Conservation (phyloP, 2,797 vertebrate species). For the Parambassis ranga region DNA sequence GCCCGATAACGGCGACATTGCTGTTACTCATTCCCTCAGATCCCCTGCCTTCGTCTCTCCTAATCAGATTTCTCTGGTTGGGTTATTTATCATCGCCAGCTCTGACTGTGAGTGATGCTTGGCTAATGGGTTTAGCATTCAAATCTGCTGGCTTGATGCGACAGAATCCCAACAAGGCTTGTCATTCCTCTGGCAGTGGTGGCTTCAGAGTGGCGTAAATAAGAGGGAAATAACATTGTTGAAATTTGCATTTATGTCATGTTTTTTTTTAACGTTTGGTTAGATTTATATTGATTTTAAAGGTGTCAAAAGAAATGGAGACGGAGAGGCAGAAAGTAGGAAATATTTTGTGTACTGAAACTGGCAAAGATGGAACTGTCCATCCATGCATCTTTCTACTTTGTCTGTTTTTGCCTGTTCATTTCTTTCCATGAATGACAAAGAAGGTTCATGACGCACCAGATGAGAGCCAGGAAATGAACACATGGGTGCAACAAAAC, state of each 20-base stretch:
- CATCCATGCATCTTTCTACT: not conserved
- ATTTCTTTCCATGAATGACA: conserved; percentile 7
- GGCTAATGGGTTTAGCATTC: conserved; percentile 82
- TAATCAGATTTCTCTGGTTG: conserved; percentile 81
- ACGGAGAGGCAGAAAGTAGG: not conserved
- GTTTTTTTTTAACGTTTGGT: conserved; percentile 56
- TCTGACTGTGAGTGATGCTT: conserved; percentile 81
- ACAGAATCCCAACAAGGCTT: conserved; percentile 77
- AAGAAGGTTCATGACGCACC: conserved; percentile 28
- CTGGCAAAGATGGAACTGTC: conserved; percentile 4
- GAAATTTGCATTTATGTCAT: conserved; percentile 68
- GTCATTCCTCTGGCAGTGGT: conserved; percentile 67
- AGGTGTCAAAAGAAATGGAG: conserved; percentile 44
- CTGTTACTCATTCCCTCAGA: conserved; percentile 78
- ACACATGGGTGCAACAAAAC: conserved; percentile 23
- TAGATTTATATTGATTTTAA: conserved; percentile 68
- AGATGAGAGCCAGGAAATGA: conserved; percentile 12
- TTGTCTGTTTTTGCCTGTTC: not conserved
- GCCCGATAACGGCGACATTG: conserved; percentile 72
- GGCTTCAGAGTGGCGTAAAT: conserved; percentile 62
- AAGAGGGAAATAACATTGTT: conserved; percentile 67
- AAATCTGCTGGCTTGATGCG: conserved; percentile 77
- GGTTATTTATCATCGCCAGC: conserved; percentile 80
- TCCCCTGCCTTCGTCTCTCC: conserved; percentile 71
- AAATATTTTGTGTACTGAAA: conserved; percentile 2